Percentiles rank a stretch among this genome's conserved stretches.
Conservation (phyloP, 2,113 vertebrate genomes). For the Brachyhypopomus gauderio region DNA sequence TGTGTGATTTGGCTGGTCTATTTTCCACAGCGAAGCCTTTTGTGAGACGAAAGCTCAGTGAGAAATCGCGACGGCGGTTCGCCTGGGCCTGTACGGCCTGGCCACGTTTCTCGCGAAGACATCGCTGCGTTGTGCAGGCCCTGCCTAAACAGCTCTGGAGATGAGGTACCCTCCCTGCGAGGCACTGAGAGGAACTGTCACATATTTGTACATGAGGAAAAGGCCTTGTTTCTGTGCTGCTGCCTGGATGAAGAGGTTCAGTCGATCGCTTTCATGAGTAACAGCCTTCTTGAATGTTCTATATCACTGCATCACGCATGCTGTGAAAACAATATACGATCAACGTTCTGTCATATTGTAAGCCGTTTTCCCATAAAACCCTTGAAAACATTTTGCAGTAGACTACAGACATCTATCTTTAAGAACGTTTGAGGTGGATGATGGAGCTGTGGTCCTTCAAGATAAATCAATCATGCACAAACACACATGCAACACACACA, state of each 20-base stretch:
- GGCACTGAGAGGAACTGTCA: slow-evolving; percentile 35
- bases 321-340: background rate
- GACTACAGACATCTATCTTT: background rate
- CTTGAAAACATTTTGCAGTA: no score
- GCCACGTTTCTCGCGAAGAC: slow-evolving; percentile 32
- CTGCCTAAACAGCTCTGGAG: slow-evolving; percentile 42
- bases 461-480: slow-evolving; percentile 12
- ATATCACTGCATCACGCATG: background rate
- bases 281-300: background rate
- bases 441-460: background rate
- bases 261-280: slow-evolving; percentile 9
- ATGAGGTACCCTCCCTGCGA: slow-evolving; percentile 44
- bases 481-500: slow-evolving; percentile 6
- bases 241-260: slow-evolving; percentile 2
- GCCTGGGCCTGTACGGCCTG: slow-evolving; percentile 18
- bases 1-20: background rate
- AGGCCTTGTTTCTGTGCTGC: background rate
- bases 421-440: background rate
- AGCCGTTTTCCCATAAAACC: background rate
- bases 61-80: background rate
- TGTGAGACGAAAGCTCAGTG: background rate
- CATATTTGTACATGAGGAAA: slow-evolving; percentile 39
- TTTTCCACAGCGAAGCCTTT: background rate
- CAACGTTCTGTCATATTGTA: slow-evolving; percentile 16
- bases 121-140: slow-evolving; percentile 51